A percentile compares a stretch with the other conserved stretches of the same genome.
These are phyloP conservation scores for Microctenopoma steveboyesi DNA, from an alignment of 2,797 vertebrate species.

Conservation along the genomic window DNA sequence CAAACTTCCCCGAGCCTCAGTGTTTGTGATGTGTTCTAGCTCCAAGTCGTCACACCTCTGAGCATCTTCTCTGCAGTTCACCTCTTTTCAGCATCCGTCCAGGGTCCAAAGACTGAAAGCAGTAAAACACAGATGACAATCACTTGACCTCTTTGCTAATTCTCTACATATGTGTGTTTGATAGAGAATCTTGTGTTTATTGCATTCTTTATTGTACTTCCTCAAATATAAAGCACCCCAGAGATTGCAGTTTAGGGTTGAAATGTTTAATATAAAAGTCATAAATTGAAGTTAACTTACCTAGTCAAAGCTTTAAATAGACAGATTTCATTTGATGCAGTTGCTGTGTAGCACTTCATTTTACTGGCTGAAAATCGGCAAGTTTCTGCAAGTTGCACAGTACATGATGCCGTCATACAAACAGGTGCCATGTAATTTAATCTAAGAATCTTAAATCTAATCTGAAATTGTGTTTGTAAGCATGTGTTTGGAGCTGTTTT, in stretches of 20 bases:
- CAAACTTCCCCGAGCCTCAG: conserved; percentile 15
- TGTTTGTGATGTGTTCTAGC: conserved; percentile 33
- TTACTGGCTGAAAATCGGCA: neutral
- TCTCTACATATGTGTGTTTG: neutral
- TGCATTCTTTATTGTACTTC: neutral
- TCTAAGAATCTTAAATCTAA: no score
- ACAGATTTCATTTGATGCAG: neutral
- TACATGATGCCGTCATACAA: neutral
- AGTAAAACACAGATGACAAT: conserved; percentile 72
- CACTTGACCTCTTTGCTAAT: conserved; percentile 38
- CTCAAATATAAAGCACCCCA: no score
- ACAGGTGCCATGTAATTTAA: neutral
- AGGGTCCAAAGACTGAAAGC: conserved; percentile 80
- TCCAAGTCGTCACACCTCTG: conserved; percentile 51
- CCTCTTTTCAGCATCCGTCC: conserved; percentile 73
- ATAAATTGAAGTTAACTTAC: neutral
- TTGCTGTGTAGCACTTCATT: neutral
- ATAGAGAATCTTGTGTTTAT: neutral
- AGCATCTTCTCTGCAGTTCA: conserved; percentile 61
- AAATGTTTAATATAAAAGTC: neutral
- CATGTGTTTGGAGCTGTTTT: neutral
- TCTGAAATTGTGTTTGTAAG: neutral
- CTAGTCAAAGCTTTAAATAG: neutral
- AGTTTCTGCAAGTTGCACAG: neutral
- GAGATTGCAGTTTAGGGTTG: no score